Evolutionary conservation across 2,888 invertebrate species (phyloP), one percentile per base, ranked within the genome.

Genomic region (Acholoe squamosa): DNA sequence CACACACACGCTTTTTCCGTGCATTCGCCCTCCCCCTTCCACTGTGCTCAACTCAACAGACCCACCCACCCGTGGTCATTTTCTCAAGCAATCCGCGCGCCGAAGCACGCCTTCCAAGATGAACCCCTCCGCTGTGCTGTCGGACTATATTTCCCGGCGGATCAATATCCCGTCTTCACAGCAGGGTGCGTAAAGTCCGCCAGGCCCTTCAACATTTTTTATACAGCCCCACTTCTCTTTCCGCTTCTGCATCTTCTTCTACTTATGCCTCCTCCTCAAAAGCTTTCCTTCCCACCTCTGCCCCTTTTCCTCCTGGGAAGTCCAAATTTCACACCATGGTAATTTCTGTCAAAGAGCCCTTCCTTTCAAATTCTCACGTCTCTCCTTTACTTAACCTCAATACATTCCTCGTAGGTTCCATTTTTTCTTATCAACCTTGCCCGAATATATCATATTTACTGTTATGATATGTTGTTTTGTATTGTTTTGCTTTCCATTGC

Each of bases 161-260:
- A 86, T 86, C 86, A 86, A 86, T 86, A 86, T 54, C 86, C 84
- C 16, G 71, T 84, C 84, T 84, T 84, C 84, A 84, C 84, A 43
- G 84, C 34, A 51, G 43, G 84, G 84, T 43, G 84, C 84, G 51
- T 12, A 51, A 43, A 43, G 84, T 84, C 84, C n/a, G 61, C 61
- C 61, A n/a, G 61, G 61, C n/a, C 22, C 61, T 61, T n/a, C 61
- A n/a, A 19, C 61, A n/a, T 61, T 61, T 43, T 43, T 43, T 61
- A 51, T n/a, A 31, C 84, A 5, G 43, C 3, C 43, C 43, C 10
- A 43, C 43, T 43, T 43, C 43, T 10, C 43, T 43, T 43, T 43
- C 43, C 43, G 43, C 43, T 43, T 10, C 43, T 43, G 43, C 10
- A 3, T 43, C 43, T 10, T 10, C 43, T 10, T 43, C 43, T 10